Conservation (phyloP, 2,113 vertebrate genomes). For the Alces alces region DNA sequence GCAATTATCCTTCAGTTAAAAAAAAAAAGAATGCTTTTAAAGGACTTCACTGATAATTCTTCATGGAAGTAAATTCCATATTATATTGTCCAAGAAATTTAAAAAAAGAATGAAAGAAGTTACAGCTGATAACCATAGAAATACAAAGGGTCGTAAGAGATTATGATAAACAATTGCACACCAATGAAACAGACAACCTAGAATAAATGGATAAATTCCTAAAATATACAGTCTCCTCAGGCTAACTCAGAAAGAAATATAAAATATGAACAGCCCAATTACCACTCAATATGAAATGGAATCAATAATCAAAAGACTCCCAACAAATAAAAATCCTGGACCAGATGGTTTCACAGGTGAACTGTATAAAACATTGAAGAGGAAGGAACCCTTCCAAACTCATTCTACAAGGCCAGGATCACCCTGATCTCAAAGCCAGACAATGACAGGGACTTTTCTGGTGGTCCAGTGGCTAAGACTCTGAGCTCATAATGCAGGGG, state of each 20-base stretch:
- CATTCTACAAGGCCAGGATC: not conserved
- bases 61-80: not conserved
- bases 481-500: not conserved
- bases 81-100: not conserved
- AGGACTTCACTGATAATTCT: not conserved
- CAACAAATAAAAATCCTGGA: not conserved
- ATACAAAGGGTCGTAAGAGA: not conserved
- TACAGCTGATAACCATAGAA: not conserved
- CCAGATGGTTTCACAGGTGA: not conserved
- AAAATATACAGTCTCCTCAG: not conserved
- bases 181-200: not conserved
- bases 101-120: not conserved
- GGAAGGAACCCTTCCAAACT: not conserved
- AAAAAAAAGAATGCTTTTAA: not conserved
- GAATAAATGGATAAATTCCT: not conserved
- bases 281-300: not conserved
- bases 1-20: not conserved
- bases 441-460: not conserved
- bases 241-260: not conserved
- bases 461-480: not conserved
- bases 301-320: not conserved
- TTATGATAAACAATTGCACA: not conserved
- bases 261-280: not conserved
- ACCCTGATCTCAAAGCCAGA: not conserved
- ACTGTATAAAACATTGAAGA: not conserved